A percentile compares a stretch with the other conserved stretches of the same genome.
Evolutionary conservation across 2,888 invertebrate species (phyloP).

Genomic region (Eilema sororculum): DNA sequence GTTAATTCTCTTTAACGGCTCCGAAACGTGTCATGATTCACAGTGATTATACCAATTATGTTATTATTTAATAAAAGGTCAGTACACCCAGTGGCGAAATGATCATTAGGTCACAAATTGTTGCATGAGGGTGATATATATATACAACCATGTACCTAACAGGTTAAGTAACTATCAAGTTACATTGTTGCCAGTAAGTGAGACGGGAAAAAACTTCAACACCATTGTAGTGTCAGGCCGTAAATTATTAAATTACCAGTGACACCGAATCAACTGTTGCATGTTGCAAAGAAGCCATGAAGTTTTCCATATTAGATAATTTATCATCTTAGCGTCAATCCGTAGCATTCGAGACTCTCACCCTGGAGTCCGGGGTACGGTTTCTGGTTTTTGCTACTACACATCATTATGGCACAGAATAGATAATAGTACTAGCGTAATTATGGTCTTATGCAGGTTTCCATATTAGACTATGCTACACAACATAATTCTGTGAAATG

Average conservation of each 20-base stretch:
- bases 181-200: constrained; percentile 18
- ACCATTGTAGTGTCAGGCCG: constrained; percentile 16
- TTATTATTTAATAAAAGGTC: constrained; percentile 18
- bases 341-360: too few relatives aligned
- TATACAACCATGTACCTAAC: constrained; percentile 10
- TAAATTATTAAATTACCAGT: background rate
- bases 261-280: background rate
- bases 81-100: constrained; percentile 17
- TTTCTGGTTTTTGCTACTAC: too few relatives aligned
- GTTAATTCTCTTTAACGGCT: constrained; percentile 13
- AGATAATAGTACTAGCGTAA: too few relatives aligned
- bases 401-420: too few relatives aligned
- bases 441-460: too few relatives aligned
- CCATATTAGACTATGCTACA: too few relatives aligned
- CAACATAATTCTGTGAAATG: too few relatives aligned
- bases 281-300: background rate
- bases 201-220: constrained; percentile 14
- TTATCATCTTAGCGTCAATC: too few relatives aligned
- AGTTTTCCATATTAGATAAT: background rate
- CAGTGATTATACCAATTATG: constrained; percentile 17
- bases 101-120: constrained; percentile 14
- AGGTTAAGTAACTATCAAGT: constrained; percentile 22
- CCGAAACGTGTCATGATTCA: constrained; percentile 1
- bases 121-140: constrained; percentile 17
- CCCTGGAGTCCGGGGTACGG: too few relatives aligned